Evolutionary conservation across 2,113 vertebrate genomes (phyloP).

Genomic region (Camelus dromedarius): DNA sequence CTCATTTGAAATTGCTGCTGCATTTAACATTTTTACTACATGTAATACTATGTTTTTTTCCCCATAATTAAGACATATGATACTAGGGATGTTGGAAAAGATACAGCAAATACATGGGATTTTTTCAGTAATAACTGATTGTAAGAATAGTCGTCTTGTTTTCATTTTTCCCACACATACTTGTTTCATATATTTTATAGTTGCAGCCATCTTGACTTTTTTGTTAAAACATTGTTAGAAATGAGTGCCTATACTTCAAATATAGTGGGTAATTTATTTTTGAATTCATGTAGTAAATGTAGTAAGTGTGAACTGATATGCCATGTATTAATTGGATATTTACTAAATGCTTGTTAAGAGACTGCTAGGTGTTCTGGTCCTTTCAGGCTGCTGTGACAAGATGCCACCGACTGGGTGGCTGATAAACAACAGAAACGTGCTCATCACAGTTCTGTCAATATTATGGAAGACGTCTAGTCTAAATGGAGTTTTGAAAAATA

Average conservation of each 20-base stretch:
- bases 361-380: not conserved
- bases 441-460: not conserved
- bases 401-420: not conserved
- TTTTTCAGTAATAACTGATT: not conserved
- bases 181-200: not conserved
- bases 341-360: not conserved
- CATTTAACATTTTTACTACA: not conserved
- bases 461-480: not conserved
- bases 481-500: not conserved
- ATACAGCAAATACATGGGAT: not conserved
- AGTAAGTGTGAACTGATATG: not conserved
- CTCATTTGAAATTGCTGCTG: not conserved
- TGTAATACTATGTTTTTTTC: not conserved
- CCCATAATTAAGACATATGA: not conserved
- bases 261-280: not conserved
- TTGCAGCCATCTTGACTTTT: not conserved
- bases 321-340: not conserved
- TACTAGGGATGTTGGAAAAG: not conserved
- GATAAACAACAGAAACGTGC: not conserved
- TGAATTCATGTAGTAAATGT: not conserved
- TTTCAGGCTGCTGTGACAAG: not conserved
- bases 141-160: not conserved
- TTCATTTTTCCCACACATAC: no score
- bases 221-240: not conserved
- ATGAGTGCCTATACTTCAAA: not conserved